These are phyloP conservation scores for Tauraco erythrolophus DNA, from an alignment of 2,113 vertebrate genomes.

Conservation along the genomic window DNA sequence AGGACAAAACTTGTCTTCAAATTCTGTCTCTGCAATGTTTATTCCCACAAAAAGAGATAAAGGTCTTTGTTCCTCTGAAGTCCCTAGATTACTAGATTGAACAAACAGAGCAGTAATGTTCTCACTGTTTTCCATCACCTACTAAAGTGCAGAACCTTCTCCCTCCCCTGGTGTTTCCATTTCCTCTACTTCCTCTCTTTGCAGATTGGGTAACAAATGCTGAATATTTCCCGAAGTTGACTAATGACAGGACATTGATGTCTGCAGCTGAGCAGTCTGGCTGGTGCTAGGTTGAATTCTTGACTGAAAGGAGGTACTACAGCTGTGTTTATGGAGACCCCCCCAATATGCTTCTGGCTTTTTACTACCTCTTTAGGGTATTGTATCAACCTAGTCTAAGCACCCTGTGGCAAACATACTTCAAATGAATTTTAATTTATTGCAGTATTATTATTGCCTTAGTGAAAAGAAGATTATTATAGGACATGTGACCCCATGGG, in stretches of 20 bases:
- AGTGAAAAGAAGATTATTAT: neutral
- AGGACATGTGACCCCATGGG: too few relatives aligned
- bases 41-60: slow-evolving; percentile 72
- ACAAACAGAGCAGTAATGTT: slow-evolving; percentile 71
- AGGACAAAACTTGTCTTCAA: slow-evolving; percentile 58
- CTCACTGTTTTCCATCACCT: slow-evolving; percentile 76
- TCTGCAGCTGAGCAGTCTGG: slow-evolving; percentile 65
- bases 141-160: slow-evolving; percentile 77
- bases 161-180: slow-evolving; percentile 75
- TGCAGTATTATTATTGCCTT: neutral
- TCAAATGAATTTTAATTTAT: neutral
- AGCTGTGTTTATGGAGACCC: slow-evolving; percentile 3
- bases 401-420: neutral
- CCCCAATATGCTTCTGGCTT: neutral
- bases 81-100: slow-evolving; percentile 67
- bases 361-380: neutral
- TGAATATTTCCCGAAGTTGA: slow-evolving; percentile 81
- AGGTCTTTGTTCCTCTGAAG: slow-evolving; percentile 63
- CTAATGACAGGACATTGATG: slow-evolving; percentile 81
- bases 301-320: slow-evolving; percentile 20
- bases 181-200: slow-evolving; percentile 80
- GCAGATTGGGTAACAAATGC: slow-evolving; percentile 77
- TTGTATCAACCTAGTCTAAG: neutral
- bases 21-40: slow-evolving; percentile 62
- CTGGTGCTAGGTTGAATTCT: slow-evolving; percentile 17